Evolutionary conservation across 2,113 vertebrate genomes (phyloP).

Genomic region (Eulemur rufifrons): DNA sequence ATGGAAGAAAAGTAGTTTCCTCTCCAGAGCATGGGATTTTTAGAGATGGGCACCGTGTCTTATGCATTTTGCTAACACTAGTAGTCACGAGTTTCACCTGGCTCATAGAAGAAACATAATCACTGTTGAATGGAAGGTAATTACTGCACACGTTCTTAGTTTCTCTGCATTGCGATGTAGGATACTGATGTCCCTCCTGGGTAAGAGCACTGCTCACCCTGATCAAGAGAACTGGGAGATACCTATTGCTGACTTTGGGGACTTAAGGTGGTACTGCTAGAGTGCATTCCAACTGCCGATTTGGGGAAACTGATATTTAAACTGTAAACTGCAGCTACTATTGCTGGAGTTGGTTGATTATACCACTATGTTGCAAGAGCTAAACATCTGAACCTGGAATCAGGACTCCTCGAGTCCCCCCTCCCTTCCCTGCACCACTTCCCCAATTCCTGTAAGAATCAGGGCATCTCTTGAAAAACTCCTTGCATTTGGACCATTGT

Average conservation of each 20-base stretch:
- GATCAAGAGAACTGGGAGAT: background rate
- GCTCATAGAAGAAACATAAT: rapidly evolving
- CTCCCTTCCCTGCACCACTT: no score
- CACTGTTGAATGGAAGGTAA: rapidly evolving
- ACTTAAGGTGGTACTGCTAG: rapidly evolving
- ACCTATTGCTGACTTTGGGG: background rate
- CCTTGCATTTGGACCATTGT: background rate
- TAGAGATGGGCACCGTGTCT: background rate
- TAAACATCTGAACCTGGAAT: no score
- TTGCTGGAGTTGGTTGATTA: background rate
- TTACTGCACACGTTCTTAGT: rapidly evolving
- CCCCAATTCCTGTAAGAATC: background rate
- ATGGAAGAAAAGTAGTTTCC: no score
- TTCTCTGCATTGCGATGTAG: background rate
- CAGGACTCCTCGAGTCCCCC: background rate
- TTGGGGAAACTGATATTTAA: no score
- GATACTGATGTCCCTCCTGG: rapidly evolving
- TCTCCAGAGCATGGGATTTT: rapidly evolving
- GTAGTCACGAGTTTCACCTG: rapidly evolving
- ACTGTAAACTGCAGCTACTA: background rate
- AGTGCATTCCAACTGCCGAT: no score
- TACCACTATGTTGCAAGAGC: background rate
- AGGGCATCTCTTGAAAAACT: background rate
- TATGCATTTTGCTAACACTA: no score
- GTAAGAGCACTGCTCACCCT: no score